Evolutionary conservation across 2,888 invertebrate species (phyloP), one percentile per base, ranked within the genome.

Genomic region (Acleris laterana): DNA sequence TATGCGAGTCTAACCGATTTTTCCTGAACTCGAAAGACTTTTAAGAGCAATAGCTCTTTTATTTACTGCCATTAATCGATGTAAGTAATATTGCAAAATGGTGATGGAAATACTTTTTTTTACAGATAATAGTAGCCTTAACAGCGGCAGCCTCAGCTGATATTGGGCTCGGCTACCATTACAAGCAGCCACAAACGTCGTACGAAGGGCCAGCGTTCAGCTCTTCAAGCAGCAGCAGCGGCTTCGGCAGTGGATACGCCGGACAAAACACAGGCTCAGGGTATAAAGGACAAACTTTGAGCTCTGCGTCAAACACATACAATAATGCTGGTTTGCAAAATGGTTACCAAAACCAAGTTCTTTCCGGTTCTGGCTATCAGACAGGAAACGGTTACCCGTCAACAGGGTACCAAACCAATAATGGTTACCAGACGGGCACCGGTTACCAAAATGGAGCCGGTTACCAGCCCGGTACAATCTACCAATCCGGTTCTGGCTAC

Each of bases 171-270:
- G 90, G 89, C 46, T 89, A 93, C 74, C 79, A 88, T 7, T 93
- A 93, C 78, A 84, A 88, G 68, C 82, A 82, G 19, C 93, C 93
- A 5, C 77, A 87, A 1, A 88, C 89, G 1, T 87, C 90, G 3
- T 93, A 90, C 68, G 91, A 89, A 51, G 72, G 83, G 13, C 91
- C 93, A 1, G 81, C 85, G 1, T 73, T 74, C 55, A 71, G 71
- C 50, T 42, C 46, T 19, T 64, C 68, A 16, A 67, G 65, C n/a
- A 53, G 48, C 3, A 61, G 56, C 32, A 61, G 64, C 6, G 64
- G 62, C 17, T 82, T 81, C 69, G 80, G 73, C 63, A 70, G 76
- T 5, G 75, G 71, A 20, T 65, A 50, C 50, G 22, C 49, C 2
- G 55, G 55, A 19, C 64, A 64, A n/a, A 48, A 20, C 46, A 53